Evolutionary conservation across 2,888 invertebrate genomes (phyloP).

Genomic region (Camponotus fellah): DNA sequence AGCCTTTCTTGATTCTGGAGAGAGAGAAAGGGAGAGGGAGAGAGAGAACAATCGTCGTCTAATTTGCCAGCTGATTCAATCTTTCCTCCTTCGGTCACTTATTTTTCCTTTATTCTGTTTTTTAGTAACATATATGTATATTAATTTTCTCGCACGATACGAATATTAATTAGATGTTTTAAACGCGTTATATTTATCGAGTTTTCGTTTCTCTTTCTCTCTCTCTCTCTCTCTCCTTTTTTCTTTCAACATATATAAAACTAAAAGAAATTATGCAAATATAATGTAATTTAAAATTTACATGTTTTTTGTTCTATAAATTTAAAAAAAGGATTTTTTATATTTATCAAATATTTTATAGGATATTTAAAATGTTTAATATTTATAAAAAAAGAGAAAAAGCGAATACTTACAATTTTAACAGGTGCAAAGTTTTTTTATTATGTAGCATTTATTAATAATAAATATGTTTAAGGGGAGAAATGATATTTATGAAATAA

Average conservation of each 20-base stretch:
- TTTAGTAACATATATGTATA: neutral
- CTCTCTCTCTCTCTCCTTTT: too few species aligned
- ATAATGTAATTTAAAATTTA: neutral
- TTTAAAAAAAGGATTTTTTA: neutral
- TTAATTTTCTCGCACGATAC: neutral
- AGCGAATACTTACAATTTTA: neutral
- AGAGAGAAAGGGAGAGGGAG: slow-evolving; percentile 37
- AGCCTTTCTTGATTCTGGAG: slow-evolving; percentile 65
- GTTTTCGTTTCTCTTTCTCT: neutral
- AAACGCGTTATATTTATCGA: neutral
- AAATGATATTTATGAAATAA: neutral
- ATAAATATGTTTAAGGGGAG: neutral
- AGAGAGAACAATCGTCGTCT: slow-evolving; percentile 72
- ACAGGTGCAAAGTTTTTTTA: neutral
- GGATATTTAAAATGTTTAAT: too few species aligned
- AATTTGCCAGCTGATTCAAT: slow-evolving; percentile 74
- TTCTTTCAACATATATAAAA: too few species aligned
- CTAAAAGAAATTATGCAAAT: neutral
- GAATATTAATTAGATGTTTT: neutral
- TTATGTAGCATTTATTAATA: neutral
- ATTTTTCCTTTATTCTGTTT: slow-evolving; percentile 32
- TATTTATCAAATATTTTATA: neutral
- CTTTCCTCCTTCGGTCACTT: slow-evolving; percentile 60
- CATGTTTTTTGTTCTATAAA: neutral
- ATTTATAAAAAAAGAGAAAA: too few species aligned